Base-by-base conservation (phyloP, 2,888 invertebrate genomes). In the Beris chalybata region DNA sequence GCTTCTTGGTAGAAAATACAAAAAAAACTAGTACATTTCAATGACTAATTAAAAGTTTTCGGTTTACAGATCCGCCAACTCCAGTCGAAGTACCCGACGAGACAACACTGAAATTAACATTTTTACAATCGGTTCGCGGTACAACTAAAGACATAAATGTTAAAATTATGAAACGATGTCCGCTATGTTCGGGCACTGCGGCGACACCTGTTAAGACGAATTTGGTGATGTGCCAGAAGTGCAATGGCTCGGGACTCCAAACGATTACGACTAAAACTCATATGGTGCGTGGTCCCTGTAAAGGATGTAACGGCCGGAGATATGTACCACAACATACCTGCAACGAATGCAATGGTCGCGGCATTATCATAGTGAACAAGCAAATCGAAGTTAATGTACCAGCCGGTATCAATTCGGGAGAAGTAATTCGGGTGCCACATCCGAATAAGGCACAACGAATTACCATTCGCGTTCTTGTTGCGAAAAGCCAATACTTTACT, bases 221-320 rank as follows among this genome's bases (percentile, higher is more conserved):
- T 38, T 72, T 76, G 11, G 77, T 77, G 69, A 72, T 73, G 4
- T 79, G 79, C 47, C 73, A 75, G 1, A 77, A 76, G n/a, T 79
- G 79, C 66, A 75, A 76, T 32, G 79, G 79, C 9, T 76, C 74
- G 0, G 79, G 79, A 0, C 74, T 75, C 48, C 67, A 76, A 4
- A 72, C 73, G 2, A 73, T 73, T 15, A 76, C 73, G 43, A 75
- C 75, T 2, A 38, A 72, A 2, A 74, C 74, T 2, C 75, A 70
- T 29, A 72, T 72, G 0, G 67, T 72, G 5, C 67, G 74, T 1
- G 70, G 70, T 3, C 68, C 69, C 2, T 79, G 79, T 50, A 71
- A 74, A 5, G 71, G 70, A 13, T 79, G 79, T 67, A 72, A 77
- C 43, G 79, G 79, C 4, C 76, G 74, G 44, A 71, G 78, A 4